These are phyloP conservation scores for Goniozus legneri DNA, from an alignment of 1,140 invertebrate genomes.

Conservation along the genomic window DNA sequence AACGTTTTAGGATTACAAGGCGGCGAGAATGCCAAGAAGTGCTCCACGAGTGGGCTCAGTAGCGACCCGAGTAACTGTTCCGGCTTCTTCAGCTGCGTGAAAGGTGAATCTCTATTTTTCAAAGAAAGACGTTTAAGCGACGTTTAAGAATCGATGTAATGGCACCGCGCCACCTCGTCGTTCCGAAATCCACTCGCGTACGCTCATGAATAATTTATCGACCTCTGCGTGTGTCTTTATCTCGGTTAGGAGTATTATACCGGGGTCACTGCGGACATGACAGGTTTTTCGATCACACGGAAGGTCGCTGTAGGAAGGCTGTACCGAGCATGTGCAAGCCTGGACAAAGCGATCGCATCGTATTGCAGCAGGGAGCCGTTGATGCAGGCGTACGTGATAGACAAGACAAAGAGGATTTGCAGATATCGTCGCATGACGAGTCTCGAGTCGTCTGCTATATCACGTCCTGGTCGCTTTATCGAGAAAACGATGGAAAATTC, in stretches of 20 bases:
- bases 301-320: slow-evolving; percentile 29
- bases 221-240: background rate
- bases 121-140: background rate
- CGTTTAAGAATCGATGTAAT: too few relatives aligned
- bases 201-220: background rate
- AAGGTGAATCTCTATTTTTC: slow-evolving; percentile 34
- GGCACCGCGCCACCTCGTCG: background rate
- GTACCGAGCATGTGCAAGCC: slow-evolving; percentile 36
- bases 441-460: slow-evolving; percentile 77
- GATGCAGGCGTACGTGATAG: slow-evolving; percentile 22
- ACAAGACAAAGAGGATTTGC: slow-evolving; percentile 28
- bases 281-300: slow-evolving; percentile 31
- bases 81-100: slow-evolving; percentile 66
- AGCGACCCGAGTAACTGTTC: slow-evolving; percentile 65
- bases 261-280: slow-evolving; percentile 39
- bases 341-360: slow-evolving; percentile 21
- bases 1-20: slow-evolving; percentile 52
- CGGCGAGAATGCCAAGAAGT: slow-evolving; percentile 36
- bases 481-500: slow-evolving; percentile 78
- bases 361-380: slow-evolving; percentile 7
- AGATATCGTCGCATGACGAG: slow-evolving; percentile 26
- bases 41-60: slow-evolving; percentile 54
- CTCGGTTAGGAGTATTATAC: slow-evolving; percentile 20
- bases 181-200: background rate
- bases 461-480: slow-evolving; percentile 84